Conservation (phyloP, 2,113 vertebrate genomes). For the Callaeas wilsoni region DNA sequence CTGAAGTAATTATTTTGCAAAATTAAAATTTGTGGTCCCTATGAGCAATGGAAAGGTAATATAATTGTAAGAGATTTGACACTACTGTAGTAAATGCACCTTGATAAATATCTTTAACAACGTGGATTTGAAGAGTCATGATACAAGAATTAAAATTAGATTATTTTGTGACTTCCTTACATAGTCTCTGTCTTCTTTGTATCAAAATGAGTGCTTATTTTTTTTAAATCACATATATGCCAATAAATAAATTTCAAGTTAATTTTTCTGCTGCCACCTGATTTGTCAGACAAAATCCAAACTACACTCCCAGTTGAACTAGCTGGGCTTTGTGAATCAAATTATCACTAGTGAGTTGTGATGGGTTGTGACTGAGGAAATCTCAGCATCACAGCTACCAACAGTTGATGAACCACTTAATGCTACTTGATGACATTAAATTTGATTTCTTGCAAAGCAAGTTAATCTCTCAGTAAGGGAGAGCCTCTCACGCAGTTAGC, state of each 20-base stretch:
- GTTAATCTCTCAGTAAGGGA: conserved; percentile 12
- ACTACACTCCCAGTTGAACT: neutral
- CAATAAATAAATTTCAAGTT: neutral
- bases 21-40: neutral
- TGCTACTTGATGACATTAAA: neutral
- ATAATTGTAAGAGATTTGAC: neutral
- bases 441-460: neutral
- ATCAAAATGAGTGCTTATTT: neutral
- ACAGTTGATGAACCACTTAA: neutral
- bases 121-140: neutral
- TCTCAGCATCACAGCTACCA: neutral
- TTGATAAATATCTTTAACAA: neutral
- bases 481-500: neutral
- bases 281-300: neutral
- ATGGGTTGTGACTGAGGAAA: neutral
- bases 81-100: neutral
- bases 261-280: neutral
- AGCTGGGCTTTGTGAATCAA: neutral
- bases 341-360: neutral
- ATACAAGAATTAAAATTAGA: neutral
- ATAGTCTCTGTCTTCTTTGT: neutral
- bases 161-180: neutral
- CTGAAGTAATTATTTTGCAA: neutral
- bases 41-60: neutral
- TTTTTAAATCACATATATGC: neutral